Conservation (phyloP, 2,888 invertebrate genomes). For the Drosophila percnosoma region DNA sequence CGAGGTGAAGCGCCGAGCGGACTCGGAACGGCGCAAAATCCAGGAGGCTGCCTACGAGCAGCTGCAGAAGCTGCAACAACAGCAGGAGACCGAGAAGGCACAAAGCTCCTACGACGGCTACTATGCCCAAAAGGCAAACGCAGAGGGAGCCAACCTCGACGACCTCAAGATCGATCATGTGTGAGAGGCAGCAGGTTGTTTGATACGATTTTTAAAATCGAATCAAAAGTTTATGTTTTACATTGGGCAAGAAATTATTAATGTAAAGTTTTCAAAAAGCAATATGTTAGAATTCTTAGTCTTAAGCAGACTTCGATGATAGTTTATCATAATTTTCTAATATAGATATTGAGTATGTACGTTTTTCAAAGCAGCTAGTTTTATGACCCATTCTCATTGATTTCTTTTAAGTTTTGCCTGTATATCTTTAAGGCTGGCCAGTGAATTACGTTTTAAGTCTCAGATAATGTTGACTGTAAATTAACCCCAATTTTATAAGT, state of each 20-base stretch:
- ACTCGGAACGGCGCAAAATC: slow-evolving; percentile 73
- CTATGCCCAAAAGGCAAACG: slow-evolving; percentile 68
- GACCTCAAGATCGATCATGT: slow-evolving; percentile 69
- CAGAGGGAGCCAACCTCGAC: slow-evolving; percentile 61
- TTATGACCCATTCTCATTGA: neutral
- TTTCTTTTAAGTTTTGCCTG: neutral
- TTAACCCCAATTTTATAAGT: too few species aligned
- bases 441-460: neutral
- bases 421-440: neutral
- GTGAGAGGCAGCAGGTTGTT: slow-evolving; percentile 17
- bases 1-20: slow-evolving; percentile 73
- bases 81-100: slow-evolving; percentile 72
- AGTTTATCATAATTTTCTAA: neutral
- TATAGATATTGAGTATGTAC: slow-evolving; percentile 2
- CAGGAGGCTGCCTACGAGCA: slow-evolving; percentile 81
- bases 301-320: slow-evolving; percentile 9
- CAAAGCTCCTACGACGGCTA: slow-evolving; percentile 76
- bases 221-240: slow-evolving; percentile 16
- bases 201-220: slow-evolving; percentile 48
- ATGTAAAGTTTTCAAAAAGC: slow-evolving; percentile 42
- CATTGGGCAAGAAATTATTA: neutral
- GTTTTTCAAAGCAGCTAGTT: neutral
- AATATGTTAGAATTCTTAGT: slow-evolving; percentile 40
- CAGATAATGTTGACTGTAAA: neutral
- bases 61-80: slow-evolving; percentile 67